Evolutionary conservation across 2,797 vertebrate species (phyloP).

Genomic region (Artibeus jamaicensis): DNA sequence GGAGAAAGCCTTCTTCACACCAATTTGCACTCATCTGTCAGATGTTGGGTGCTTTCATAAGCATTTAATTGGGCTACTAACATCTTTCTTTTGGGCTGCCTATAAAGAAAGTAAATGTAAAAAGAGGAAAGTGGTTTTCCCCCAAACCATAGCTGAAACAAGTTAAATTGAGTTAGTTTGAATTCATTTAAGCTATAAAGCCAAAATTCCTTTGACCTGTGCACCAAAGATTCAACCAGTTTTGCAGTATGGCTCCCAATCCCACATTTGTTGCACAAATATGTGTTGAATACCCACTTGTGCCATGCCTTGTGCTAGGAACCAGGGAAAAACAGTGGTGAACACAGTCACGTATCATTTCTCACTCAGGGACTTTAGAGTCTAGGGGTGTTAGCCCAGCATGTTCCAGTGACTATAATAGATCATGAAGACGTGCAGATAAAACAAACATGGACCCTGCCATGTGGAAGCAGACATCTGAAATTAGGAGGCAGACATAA

Average conservation of each 20-base stretch:
- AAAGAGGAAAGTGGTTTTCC: background rate
- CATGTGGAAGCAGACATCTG: background rate
- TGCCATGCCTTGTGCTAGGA: background rate
- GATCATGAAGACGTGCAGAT: background rate
- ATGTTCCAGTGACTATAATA: background rate
- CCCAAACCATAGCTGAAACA: background rate
- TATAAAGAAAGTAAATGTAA: conserved; percentile 10
- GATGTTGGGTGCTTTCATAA: background rate
- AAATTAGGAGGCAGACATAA: background rate
- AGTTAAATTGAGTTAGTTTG: background rate
- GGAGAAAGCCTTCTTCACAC: background rate
- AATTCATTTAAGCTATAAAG: background rate
- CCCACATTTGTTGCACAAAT: background rate
- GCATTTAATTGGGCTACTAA: background rate
- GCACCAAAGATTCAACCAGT: background rate
- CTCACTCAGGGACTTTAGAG: background rate
- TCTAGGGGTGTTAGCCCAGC: background rate
- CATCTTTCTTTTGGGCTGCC: background rate
- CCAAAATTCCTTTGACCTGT: background rate
- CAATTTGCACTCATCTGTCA: background rate
- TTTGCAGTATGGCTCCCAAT: background rate
- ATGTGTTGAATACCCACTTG: background rate
- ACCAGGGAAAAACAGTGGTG: background rate
- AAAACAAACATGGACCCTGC: background rate
- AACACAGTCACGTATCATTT: background rate